Conservation (phyloP, 2,888 invertebrate species). For the Drosophila fulvimacula region DNA sequence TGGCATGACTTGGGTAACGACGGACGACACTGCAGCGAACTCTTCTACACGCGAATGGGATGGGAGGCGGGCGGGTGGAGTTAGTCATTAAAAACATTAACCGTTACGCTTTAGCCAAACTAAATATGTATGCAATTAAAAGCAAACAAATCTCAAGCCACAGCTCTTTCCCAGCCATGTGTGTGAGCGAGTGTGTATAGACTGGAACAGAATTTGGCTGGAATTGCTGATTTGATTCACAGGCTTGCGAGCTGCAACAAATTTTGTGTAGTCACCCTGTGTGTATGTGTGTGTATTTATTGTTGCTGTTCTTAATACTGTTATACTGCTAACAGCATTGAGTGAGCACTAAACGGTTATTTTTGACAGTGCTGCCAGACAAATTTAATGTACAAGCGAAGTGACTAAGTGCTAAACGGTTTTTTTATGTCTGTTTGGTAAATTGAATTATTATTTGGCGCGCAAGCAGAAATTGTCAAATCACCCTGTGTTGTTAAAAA, state of each 20-base stretch:
- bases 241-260: constrained; percentile 19
- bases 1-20: constrained; percentile 29
- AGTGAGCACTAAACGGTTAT: constrained; percentile 32
- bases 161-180: constrained; percentile 42
- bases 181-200: constrained; percentile 15
- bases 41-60: constrained; percentile 26
- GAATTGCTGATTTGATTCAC: constrained; percentile 7
- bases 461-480: not conserved
- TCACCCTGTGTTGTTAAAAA: not conserved
- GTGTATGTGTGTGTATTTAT: constrained; percentile 27
- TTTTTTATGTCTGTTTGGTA: not conserved
- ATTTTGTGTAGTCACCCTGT: constrained; percentile 49
- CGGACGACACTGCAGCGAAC: constrained; percentile 13
- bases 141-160: constrained; percentile 64
- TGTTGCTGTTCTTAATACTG: constrained; percentile 31
- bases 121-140: constrained; percentile 67
- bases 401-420: not conserved
- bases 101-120: constrained; percentile 70
- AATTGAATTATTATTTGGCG: constrained; percentile 5
- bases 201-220: constrained; percentile 41
- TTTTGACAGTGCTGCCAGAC: constrained; percentile 8
- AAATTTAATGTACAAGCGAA: not conserved
- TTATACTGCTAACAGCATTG: constrained; percentile 49
- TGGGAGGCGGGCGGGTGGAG: not conserved
- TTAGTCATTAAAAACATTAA: constrained; percentile 65